Base-by-base conservation (phyloP, 2,888 invertebrate genomes). In the Drosophila neotestacea region DNA sequence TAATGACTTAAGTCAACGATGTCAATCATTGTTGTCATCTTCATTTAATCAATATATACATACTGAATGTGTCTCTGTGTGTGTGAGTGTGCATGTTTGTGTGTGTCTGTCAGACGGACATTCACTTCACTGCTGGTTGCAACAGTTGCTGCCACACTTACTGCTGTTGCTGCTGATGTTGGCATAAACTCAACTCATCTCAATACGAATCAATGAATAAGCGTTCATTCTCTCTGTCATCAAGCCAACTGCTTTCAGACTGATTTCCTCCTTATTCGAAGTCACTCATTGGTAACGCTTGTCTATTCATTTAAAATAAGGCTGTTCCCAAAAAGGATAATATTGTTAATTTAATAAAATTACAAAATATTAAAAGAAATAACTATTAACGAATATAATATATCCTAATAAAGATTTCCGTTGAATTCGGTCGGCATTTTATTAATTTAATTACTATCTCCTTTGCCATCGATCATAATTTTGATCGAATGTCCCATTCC, bases 1-100 rank as follows among this genome's bases (percentile, higher is more conserved):
- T 85, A 85, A 85, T 82, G 79, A 81, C 74, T 82, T 84, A 74
- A 83, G 82, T 82, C 84, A 82, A 84, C 81, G 81, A 77, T 71
- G 70, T 77, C 86, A 76, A 82, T 85, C 80, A 78, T 81, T 83
- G 81, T 77, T 81, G 75, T 75, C 80, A 80, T 83, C 83, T 80
- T 80, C 85, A 85, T 85, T 80, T 78, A 80, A 83, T 82, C 80
- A 85, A 80, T 84, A 77, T 54, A 44, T n/a, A 55, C 44, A 36
- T 22, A 42, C 16, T 51, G 65, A 39, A 28, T 52, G 44, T 52
- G n/a, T 52, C 10, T 48, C n/a, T 61, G 9, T 27, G n/a, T 34
- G 22, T n/a, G 13, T 48, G 50, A 54, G n/a, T 54, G 38, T 52
- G 30, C 6, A 2, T 30, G 30, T 30, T 6, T 11, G 9, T 48